These are phyloP conservation scores for Vesta saturnalis DNA, from an alignment of 2,888 invertebrate species.

Conservation along the genomic window DNA sequence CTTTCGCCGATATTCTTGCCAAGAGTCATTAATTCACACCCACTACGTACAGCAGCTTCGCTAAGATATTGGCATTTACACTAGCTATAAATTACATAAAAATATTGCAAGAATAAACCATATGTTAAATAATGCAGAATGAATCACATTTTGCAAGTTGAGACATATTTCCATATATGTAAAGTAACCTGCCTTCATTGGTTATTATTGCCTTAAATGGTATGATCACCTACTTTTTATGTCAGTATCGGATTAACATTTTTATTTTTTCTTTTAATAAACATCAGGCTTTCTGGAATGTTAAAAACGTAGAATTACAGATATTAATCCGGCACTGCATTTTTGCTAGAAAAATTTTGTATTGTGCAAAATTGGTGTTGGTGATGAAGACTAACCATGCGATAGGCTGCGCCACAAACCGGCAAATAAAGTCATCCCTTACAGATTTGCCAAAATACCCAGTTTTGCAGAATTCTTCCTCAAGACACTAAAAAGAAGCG, in stretches of 20 bases:
- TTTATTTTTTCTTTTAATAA: not conserved
- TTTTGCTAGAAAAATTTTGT: no score
- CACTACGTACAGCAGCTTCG: not conserved
- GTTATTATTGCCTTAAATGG: no score
- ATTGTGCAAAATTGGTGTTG: no score
- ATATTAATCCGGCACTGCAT: no score
- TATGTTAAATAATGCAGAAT: not conserved
- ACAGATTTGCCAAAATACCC: not conserved
- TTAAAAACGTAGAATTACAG: no score
- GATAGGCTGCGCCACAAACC: constrained; percentile 25
- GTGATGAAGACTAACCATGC: constrained; percentile 19
- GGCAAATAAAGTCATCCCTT: constrained; percentile 21
- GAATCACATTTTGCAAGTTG: not conserved
- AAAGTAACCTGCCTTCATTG: not conserved
- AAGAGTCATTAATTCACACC: not conserved
- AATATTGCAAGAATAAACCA: not conserved
- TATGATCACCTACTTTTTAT: no score
- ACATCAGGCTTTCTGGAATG: not conserved
- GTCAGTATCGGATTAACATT: no score
- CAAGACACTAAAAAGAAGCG: not conserved
- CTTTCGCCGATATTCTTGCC: not conserved
- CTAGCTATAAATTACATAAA: not conserved
- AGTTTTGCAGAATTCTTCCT: not conserved
- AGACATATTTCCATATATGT: not conserved
- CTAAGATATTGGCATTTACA: not conserved